Percentiles rank a stretch among this genome's conserved stretches.
Conservation (phyloP, 1,140 invertebrate species). For the Anastrepha ludens region DNA sequence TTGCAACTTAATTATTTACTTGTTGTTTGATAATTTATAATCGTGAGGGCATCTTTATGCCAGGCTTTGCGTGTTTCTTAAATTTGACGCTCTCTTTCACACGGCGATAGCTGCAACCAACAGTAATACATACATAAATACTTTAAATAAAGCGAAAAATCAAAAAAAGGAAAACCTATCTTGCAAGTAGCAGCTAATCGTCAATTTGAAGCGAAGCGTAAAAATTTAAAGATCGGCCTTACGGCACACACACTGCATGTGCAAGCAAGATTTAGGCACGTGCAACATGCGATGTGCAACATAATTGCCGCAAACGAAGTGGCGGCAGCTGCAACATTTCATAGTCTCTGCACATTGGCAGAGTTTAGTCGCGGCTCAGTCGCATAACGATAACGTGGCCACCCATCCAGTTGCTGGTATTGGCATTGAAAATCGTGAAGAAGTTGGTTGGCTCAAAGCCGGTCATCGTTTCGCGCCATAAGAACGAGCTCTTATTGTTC, state of each 20-base stretch:
- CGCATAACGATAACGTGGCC: background rate
- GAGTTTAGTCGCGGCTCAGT: background rate
- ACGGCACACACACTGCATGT: background rate
- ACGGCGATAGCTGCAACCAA: background rate
- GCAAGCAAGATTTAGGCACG: background rate
- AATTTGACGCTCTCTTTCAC: slow-evolving; percentile 43
- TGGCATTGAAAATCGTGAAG: no score
- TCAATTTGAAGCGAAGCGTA: background rate
- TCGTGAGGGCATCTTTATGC: slow-evolving; percentile 5
- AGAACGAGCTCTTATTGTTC: no score
- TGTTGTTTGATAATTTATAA: slow-evolving; percentile 37
- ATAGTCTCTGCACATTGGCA: background rate
- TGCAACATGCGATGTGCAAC: slow-evolving; percentile 36
- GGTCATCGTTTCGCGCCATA: no score
- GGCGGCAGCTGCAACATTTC: background rate
- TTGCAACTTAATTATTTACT: slow-evolving; percentile 13
- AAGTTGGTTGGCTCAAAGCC: no score
- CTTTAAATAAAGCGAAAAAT: background rate
- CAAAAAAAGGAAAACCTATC: background rate
- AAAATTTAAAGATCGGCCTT: background rate
- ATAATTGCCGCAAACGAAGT: background rate
- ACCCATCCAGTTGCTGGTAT: no score
- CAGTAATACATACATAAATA: background rate
- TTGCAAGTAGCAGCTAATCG: background rate
- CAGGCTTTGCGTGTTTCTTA: background rate